phyloP scores from a whole-genome alignment of 2,888 invertebrate species.

The Scaptomyza caliginosa region DNA sequence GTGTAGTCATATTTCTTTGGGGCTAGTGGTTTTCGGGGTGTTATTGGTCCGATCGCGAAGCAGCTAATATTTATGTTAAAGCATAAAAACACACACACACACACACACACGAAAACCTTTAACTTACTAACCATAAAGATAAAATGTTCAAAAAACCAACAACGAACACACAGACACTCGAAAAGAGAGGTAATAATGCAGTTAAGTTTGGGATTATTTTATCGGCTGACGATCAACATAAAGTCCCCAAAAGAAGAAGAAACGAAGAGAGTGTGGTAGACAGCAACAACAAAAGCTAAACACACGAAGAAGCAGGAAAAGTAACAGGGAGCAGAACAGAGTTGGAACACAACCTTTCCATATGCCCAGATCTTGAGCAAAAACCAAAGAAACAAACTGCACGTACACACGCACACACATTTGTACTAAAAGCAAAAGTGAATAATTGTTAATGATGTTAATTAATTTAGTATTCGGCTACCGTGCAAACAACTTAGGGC shows the following conservation, averaged over 20 bases:
- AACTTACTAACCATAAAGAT: slow-evolving; percentile 78
- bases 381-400: slow-evolving; percentile 42
- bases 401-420: slow-evolving; percentile 50
- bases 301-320: neutral
- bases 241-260: slow-evolving; percentile 40
- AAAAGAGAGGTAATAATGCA: slow-evolving; percentile 13
- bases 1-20: slow-evolving; percentile 76
- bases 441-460: slow-evolving; percentile 72
- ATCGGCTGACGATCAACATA: slow-evolving; percentile 65
- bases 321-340: neutral
- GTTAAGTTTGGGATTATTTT: slow-evolving; percentile 48
- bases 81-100: slow-evolving; percentile 66
- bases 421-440: slow-evolving; percentile 73
- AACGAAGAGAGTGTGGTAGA: slow-evolving; percentile 27
- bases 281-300: slow-evolving; percentile 44
- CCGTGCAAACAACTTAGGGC: slow-evolving; percentile 45
- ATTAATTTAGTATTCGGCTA: slow-evolving; percentile 66
- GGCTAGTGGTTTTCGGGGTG: slow-evolving; percentile 38
- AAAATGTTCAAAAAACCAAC: slow-evolving; percentile 56
- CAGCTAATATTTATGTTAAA: slow-evolving; percentile 72
- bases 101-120: slow-evolving; percentile 71
- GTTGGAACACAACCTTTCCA: slow-evolving; percentile 12
- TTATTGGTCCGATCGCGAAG: slow-evolving; percentile 48
- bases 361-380: slow-evolving; percentile 33
- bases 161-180: slow-evolving; percentile 16